These are phyloP conservation scores for Podarcis lilfordi DNA, from an alignment of 2,797 vertebrate species.

Conservation along the genomic window DNA sequence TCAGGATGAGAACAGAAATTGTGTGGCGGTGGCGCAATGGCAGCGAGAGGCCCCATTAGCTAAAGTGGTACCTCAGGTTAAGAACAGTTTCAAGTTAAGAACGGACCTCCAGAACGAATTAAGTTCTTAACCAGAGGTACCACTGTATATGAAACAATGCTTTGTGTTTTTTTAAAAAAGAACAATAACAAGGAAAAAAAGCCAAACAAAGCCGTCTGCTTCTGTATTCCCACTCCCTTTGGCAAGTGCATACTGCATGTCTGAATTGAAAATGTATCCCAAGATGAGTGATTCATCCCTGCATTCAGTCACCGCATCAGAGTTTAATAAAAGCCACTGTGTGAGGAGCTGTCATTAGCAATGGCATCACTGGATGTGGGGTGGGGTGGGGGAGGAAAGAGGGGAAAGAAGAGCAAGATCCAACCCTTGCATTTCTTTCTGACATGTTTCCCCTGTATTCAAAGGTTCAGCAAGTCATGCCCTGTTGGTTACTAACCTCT, in stretches of 20 bases:
- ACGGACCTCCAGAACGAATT: no score
- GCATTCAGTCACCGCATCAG: slow-evolving; percentile 12
- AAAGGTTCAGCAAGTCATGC: background rate
- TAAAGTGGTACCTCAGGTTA: no score
- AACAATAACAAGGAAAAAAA: background rate
- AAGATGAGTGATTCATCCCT: background rate
- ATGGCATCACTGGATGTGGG: background rate
- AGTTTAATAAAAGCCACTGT: background rate
- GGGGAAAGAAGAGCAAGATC: background rate
- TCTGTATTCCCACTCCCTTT: background rate
- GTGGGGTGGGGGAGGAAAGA: background rate
- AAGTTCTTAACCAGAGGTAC: no score
- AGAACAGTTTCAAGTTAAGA: no score
- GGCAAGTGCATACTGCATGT: background rate
- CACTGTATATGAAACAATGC: background rate
- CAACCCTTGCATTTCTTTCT: background rate
- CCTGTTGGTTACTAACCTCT: background rate
- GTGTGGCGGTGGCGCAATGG: no score
- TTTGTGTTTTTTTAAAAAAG: background rate
- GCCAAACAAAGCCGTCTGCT: background rate
- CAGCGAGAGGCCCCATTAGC: no score
- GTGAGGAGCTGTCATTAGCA: slow-evolving; percentile 9
- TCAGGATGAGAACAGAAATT: no score
- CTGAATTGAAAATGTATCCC: background rate
- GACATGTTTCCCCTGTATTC: no score